Evolutionary conservation across 2,888 invertebrate species (phyloP), one percentile per base, ranked within the genome.

Genomic region (Cerastis rubricosa): DNA sequence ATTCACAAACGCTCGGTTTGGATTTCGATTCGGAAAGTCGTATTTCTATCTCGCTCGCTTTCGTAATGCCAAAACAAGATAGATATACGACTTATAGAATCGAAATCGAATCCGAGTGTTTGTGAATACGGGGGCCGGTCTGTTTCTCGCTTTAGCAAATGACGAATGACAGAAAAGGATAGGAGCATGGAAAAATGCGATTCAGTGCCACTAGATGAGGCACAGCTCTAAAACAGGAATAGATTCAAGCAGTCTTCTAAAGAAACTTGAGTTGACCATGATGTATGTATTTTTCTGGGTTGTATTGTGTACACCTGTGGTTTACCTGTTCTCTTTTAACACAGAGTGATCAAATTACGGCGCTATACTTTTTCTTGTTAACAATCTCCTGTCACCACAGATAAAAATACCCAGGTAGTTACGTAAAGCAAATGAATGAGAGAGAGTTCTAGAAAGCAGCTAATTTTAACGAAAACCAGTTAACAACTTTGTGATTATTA

Each of bases 371-470:
- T 63, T 80, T 71, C 69, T 54, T 68, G 11, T 64, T 47, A 64
- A 64, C 25, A 14, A 69, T 51, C 22, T 49, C 29, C 14, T 69
- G 57, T 59, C 59, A 63, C 64, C 59, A 47, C 45, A 67, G 29
- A 59, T 51, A 67, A 59, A 51, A 49, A 75, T 0, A 29, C 75
- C 11, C 14, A 45, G n/a, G 43, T 17, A 11, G 12, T 1, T 49
- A 84, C n/a, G 61, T 70, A 45, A 63, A 67, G 29, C 68, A 66
- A 79, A 73, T 78, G 72, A 80, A 71, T 73, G 81, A 83, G 76
- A 67, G 79, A 84, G 73, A 83, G 85, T 68, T 78, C 72, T 72
- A 70, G 78, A 88, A 87, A 87, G 83, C 79, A 74, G 73, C 67
- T 65, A 75, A 78, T 74, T 71, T 84, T 61, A 69, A 76, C 63